Conservation (phyloP, 2,113 vertebrate genomes). For the Mirounga angustirostris region DNA sequence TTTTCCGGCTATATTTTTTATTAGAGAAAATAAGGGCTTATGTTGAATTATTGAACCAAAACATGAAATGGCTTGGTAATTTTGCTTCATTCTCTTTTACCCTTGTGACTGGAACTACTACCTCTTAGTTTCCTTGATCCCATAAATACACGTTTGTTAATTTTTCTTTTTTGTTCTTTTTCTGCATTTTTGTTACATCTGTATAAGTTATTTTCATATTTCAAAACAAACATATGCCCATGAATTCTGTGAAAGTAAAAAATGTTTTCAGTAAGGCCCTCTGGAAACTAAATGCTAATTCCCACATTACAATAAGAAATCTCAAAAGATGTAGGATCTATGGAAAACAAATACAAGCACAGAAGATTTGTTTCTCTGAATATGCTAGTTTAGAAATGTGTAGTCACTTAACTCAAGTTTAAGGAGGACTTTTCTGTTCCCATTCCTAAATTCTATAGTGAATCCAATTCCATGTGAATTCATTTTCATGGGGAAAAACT, state of each 20-base stretch:
- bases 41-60: background rate
- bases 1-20: background rate
- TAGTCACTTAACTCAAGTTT: background rate
- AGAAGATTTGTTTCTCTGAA: background rate
- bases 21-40: background rate
- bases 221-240: background rate
- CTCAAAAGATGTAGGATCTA: background rate
- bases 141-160: background rate
- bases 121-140: background rate
- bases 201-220: background rate
- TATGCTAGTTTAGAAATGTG: background rate
- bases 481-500: background rate
- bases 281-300: background rate
- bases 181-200: background rate
- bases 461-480: background rate
- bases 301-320: background rate
- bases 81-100: background rate
- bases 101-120: background rate
- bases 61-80: background rate
- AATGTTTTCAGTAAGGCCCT: background rate
- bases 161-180: background rate
- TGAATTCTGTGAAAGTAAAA: background rate
- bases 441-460: background rate
- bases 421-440: background rate
- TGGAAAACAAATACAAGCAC: background rate